Evolutionary conservation across 2,113 vertebrate genomes (phyloP).

Genomic region (Coptodon bakossiorum): DNA sequence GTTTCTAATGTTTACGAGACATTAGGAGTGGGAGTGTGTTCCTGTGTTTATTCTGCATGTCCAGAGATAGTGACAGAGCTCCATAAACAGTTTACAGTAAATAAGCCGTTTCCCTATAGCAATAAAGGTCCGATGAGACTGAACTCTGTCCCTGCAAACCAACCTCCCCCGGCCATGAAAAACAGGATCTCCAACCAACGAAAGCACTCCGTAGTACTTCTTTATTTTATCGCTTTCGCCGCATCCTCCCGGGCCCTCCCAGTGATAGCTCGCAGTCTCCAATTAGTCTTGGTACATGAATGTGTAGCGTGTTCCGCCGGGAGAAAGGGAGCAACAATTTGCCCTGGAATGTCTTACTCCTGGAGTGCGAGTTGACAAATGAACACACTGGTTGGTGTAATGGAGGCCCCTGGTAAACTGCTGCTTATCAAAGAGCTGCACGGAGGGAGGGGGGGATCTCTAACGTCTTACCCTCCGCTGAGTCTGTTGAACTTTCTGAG

Average conservation of each 20-base stretch:
- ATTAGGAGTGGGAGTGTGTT: constrained; percentile 70
- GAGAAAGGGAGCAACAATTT: constrained; percentile 32
- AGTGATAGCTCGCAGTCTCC: constrained; percentile 26
- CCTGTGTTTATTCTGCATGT: constrained; percentile 68
- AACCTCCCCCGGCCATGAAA: constrained; percentile 43
- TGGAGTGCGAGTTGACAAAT: constrained; percentile 43
- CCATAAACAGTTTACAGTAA: constrained; percentile 71
- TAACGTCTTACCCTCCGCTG: constrained; percentile 3
- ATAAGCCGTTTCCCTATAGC: constrained; percentile 63
- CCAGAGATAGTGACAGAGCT: constrained; percentile 68
- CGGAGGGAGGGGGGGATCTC: background rate
- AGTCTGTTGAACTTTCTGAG: constrained; percentile 30
- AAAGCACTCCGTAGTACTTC: constrained; percentile 48
- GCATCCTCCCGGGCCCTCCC: constrained; percentile 46
- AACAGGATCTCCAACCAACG: constrained; percentile 37
- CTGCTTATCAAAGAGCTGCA: constrained; percentile 28
- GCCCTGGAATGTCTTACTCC: constrained; percentile 39
- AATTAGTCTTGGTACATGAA: constrained; percentile 48
- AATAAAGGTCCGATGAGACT: constrained; percentile 70
- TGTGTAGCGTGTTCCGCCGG: constrained; percentile 27
- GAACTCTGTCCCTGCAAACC: constrained; percentile 56
- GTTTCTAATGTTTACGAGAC: constrained; percentile 61
- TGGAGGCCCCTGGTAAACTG: constrained; percentile 39
- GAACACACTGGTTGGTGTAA: constrained; percentile 36
- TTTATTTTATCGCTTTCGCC: constrained; percentile 42